Conservation (phyloP, 2,113 vertebrate genomes). For the Bubo blakistoni region DNA sequence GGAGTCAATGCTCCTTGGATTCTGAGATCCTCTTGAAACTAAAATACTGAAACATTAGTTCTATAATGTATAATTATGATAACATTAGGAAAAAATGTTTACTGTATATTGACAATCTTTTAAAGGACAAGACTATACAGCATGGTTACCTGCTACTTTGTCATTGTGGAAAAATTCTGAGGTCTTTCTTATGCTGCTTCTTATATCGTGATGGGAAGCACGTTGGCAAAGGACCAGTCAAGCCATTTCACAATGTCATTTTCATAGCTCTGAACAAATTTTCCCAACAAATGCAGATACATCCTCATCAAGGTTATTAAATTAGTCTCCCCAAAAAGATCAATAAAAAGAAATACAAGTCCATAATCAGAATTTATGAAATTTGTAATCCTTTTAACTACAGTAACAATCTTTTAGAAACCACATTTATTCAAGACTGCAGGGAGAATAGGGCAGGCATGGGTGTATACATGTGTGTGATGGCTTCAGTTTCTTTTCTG, state of each 20-base stretch:
- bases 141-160: background rate
- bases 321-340: conserved; percentile 40
- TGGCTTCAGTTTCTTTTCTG: background rate
- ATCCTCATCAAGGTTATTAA: conserved; percentile 32
- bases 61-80: background rate
- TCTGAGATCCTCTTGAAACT: background rate
- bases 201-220: conserved; percentile 6
- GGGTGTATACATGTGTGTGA: background rate
- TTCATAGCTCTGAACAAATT: conserved; percentile 37
- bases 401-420: conserved; percentile 29
- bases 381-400: conserved; percentile 43
- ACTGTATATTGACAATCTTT: background rate
- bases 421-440: background rate
- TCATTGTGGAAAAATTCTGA: background rate
- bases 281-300: conserved; percentile 8
- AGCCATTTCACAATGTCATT: conserved; percentile 44
- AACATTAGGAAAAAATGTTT: background rate
- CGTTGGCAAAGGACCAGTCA: conserved; percentile 46
- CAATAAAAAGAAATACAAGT: conserved; percentile 47
- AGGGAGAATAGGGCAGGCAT: background rate
- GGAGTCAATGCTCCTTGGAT: background rate
- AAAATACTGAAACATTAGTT: background rate
- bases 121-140: background rate
- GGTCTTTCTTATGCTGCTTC: background rate
- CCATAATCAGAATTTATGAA: conserved; percentile 42